phyloP scores from a whole-genome alignment of 2,888 invertebrate species.

The Dicranocentrus wangi region DNA sequence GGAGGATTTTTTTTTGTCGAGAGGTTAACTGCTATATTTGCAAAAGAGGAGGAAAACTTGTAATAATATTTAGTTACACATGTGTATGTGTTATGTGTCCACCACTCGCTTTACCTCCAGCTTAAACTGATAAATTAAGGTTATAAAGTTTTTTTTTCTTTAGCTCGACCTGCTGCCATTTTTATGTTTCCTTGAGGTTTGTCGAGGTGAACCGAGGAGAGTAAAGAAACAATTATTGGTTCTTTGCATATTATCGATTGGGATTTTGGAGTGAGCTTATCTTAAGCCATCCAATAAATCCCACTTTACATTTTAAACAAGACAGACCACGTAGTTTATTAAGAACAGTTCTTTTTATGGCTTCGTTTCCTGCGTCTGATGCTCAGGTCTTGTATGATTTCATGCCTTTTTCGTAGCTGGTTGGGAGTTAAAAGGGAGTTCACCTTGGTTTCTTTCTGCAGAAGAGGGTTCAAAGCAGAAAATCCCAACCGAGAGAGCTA shows the following conservation, averaged over 20 bases:
- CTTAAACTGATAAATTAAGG: slow-evolving; percentile 48
- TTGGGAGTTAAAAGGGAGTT: slow-evolving; percentile 17
- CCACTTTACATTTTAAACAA: slow-evolving; percentile 47
- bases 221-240: slow-evolving; percentile 25
- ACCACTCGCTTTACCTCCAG: slow-evolving; percentile 1
- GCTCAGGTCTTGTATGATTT: too few species aligned
- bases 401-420: neutral
- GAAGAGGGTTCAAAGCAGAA: too few species aligned
- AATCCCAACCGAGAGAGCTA: slow-evolving; percentile 22
- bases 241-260: slow-evolving; percentile 35
- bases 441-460: slow-evolving; percentile 51
- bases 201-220: neutral
- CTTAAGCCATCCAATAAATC: slow-evolving; percentile 23
- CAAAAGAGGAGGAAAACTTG: slow-evolving; percentile 31
- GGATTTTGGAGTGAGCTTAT: slow-evolving; percentile 27
- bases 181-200: slow-evolving; percentile 46
- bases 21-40: slow-evolving; percentile 21
- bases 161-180: slow-evolving; percentile 53
- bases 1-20: slow-evolving; percentile 52
- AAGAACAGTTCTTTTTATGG: slow-evolving; percentile 46
- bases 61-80: slow-evolving; percentile 15
- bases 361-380: slow-evolving; percentile 16
- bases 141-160: slow-evolving; percentile 53
- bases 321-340: neutral
- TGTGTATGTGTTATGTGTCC: too few species aligned